Conservation (phyloP, 2,888 invertebrate genomes). For the Brenthis daphne region DNA sequence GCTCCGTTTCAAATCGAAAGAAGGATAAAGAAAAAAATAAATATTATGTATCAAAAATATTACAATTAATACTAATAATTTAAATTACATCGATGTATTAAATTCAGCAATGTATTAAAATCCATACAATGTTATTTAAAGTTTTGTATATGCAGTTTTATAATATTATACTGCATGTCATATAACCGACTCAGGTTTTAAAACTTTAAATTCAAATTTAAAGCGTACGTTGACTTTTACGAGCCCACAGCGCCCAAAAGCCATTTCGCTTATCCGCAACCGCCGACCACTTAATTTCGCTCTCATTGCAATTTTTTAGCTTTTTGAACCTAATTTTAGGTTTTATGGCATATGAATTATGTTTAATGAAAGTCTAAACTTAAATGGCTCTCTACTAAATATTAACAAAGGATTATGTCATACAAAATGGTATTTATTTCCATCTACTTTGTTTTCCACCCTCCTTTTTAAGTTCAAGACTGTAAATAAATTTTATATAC, state of each 20-base stretch:
- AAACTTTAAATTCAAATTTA: constrained; percentile 30
- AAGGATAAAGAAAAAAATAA: not conserved
- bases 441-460: not conserved
- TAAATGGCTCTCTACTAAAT: not conserved
- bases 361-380: constrained; percentile 12
- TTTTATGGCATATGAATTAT: constrained; percentile 14
- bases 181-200: constrained; percentile 19
- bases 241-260: constrained; percentile 34
- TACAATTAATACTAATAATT: too few relatives aligned
- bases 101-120: not conserved
- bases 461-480: not conserved
- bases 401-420: not conserved
- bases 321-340: constrained; percentile 24
- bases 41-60: too few relatives aligned
- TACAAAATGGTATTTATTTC: too few relatives aligned
- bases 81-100: too few relatives aligned
- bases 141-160: not conserved
- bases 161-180: constrained; percentile 16
- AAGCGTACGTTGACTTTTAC: constrained; percentile 37
- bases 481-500: not conserved
- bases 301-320: constrained; percentile 26
- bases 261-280: constrained; percentile 37
- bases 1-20: not conserved
- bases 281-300: constrained; percentile 35
- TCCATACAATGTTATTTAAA: not conserved